Evolutionary conservation across 2,797 vertebrate species (phyloP), one percentile per base, ranked within the genome.

Genomic region (Anguilla marmorata): DNA sequence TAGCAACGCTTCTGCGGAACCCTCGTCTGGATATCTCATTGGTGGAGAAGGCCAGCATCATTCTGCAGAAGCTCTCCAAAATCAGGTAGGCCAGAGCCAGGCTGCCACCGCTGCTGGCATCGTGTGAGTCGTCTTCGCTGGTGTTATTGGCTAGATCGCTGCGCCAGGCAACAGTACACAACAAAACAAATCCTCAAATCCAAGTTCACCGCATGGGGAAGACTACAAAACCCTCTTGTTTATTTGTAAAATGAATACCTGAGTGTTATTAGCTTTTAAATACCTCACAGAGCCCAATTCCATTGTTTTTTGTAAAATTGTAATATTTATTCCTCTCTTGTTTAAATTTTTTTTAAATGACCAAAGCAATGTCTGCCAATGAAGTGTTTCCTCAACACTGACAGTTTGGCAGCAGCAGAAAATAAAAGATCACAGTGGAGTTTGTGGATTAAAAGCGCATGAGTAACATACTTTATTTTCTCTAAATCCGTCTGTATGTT

Each of bases 41-140:
- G 54, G 91, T 97, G 66, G 98, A 99, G 93, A 98, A 98, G 91
- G 92, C 98, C 90, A 97, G 96, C 91, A 95, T 97, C 90, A 93
- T 98, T 85, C 96, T 99, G 16, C 97, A 98, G 93, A 98, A 98
- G 74, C 97, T 98, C 90, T 98, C 98, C 54, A 94, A 94, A 92
- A 95, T 97, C 91, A 98, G 97, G 98, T 98, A 95, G 92, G 94
- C 27, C 48, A 27, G 41, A 72, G 14, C 3, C 86, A 45, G 56
- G 88, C 76, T 86, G 48, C 74, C 37, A n/a, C 52, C 12, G 24
- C 76, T 54, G 33, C 52, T 60, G 84, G 37, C 86, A 2, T 24
- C 12, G 69, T 30, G 58, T 89, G 50, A 88, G 8, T 1, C 2
- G 24, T 76, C 19, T 2, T 50, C 27, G 5, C 24, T 54, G 0